phyloP scores from a whole-genome alignment of 2,888 invertebrate genomes.

The Heliconius cydno region DNA sequence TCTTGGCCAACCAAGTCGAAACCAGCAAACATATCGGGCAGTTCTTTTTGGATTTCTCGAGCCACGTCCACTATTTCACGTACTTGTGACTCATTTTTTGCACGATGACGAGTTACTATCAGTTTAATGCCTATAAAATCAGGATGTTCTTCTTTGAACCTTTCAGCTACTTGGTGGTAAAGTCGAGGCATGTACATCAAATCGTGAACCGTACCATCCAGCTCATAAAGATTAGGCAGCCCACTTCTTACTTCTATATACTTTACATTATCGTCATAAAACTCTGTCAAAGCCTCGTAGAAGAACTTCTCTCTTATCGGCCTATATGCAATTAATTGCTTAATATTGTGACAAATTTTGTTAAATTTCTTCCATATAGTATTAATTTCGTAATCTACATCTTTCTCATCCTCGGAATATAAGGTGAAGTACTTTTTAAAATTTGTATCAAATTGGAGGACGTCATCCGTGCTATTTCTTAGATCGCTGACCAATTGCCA shows the following conservation, averaged over 20 bases:
- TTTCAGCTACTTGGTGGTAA: constrained; percentile 80
- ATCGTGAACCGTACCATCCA: constrained; percentile 83
- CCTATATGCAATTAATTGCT: constrained; percentile 83
- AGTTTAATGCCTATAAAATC: constrained; percentile 87
- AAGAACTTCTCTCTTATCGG: constrained; percentile 86
- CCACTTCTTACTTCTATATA: constrained; percentile 87
- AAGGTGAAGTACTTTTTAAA: constrained; percentile 83
- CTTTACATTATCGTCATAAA: constrained; percentile 87
- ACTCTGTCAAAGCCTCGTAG: constrained; percentile 84
- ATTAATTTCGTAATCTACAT: constrained; percentile 77
- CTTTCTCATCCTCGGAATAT: constrained; percentile 67
- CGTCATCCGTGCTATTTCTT: constrained; percentile 71
- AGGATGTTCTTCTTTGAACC: constrained; percentile 84
- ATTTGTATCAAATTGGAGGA: constrained; percentile 75
- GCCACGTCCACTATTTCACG: constrained; percentile 67
- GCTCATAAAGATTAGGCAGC: constrained; percentile 84
- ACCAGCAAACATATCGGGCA: constrained; percentile 88
- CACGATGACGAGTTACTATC: constrained; percentile 79
- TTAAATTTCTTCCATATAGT: constrained; percentile 84
- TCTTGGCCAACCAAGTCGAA: constrained; percentile 93
- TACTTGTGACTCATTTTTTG: constrained; percentile 63
- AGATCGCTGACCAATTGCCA: constrained; percentile 81
- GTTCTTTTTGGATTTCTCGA: constrained; percentile 68
- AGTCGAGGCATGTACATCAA: constrained; percentile 80
- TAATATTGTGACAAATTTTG: constrained; percentile 77